Conservation (phyloP, 2,113 vertebrate species). For the Strix uralensis region DNA sequence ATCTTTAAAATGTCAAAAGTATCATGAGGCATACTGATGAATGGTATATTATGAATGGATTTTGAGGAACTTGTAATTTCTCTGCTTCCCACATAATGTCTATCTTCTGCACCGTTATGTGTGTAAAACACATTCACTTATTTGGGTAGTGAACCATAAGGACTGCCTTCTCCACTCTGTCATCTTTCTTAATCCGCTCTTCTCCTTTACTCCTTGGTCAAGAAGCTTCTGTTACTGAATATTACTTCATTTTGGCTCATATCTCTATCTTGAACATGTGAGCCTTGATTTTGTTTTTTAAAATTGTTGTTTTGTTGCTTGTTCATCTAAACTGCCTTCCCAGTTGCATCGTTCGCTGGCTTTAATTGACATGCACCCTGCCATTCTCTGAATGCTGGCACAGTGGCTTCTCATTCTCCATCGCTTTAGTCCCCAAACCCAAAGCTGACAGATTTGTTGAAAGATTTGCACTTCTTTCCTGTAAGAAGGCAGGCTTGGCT, state of each 20-base stretch:
- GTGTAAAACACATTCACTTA: not conserved
- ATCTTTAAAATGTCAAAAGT: not conserved
- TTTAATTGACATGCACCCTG: constrained; percentile 39
- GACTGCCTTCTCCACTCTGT: constrained; percentile 10
- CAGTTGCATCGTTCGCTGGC: not conserved
- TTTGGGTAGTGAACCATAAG: not conserved
- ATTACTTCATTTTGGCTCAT: constrained; percentile 46
- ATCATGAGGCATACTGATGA: not conserved
- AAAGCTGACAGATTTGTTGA: not conserved
- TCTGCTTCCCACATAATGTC: not conserved
- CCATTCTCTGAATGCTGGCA: constrained; percentile 38
- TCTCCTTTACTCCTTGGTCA: constrained; percentile 6
- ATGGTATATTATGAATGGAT: not conserved
- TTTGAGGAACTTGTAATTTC: constrained; percentile 4
- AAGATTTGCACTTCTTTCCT: not conserved
- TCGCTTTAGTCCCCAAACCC: not conserved
- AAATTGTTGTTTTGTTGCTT: constrained; percentile 49
- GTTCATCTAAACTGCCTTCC: constrained; percentile 31
- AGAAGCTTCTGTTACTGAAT: constrained; percentile 40
- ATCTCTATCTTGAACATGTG: not conserved
- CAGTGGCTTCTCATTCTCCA: constrained; percentile 20
- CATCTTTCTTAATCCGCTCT: constrained; percentile 8
- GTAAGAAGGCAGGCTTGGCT: constrained; percentile 12
- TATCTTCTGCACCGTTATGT: not conserved
- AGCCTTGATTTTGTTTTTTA: constrained; percentile 30